A percentile compares a stretch with the other conserved stretches of the same genome.
phyloP scores from a whole-genome alignment of 2,113 vertebrate species.

The Psittacula cyanocephala region DNA sequence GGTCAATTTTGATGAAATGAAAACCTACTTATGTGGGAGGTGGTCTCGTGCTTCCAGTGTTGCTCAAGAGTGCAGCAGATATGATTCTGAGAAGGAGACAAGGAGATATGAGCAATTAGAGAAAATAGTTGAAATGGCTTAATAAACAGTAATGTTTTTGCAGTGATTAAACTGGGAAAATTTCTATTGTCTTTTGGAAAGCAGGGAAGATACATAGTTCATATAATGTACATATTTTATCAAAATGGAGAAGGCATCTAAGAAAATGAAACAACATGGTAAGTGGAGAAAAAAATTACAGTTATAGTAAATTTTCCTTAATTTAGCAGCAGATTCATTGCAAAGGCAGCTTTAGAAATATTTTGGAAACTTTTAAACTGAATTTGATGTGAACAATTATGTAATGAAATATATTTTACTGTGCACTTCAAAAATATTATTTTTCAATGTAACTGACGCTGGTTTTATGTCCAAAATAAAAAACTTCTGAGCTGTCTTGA shows the following conservation, averaged over 20 bases:
- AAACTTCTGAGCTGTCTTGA: neutral
- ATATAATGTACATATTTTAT: neutral
- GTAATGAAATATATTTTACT: neutral
- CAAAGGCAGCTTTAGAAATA: neutral
- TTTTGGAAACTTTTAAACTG: neutral
- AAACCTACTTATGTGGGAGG: neutral
- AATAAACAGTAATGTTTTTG: neutral
- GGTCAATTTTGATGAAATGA: neutral
- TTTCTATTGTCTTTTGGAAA: neutral
- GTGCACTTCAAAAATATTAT: neutral
- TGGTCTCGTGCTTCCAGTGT: neutral
- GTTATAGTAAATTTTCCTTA: neutral
- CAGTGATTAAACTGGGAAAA: neutral
- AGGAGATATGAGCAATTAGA: neutral
- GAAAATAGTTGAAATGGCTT: neutral
- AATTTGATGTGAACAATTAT: neutral
- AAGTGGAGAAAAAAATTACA: neutral
- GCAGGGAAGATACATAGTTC: neutral
- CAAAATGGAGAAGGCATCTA: neutral
- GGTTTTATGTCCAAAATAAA: neutral
- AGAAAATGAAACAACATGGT: neutral
- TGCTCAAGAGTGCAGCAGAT: neutral
- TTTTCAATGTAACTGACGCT: neutral
- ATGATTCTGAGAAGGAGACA: neutral
- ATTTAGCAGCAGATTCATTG: neutral